Evolutionary conservation across 1,140 invertebrate genomes (phyloP), one percentile per base, ranked within the genome.

Genomic region (Ylistrum balloti): DNA sequence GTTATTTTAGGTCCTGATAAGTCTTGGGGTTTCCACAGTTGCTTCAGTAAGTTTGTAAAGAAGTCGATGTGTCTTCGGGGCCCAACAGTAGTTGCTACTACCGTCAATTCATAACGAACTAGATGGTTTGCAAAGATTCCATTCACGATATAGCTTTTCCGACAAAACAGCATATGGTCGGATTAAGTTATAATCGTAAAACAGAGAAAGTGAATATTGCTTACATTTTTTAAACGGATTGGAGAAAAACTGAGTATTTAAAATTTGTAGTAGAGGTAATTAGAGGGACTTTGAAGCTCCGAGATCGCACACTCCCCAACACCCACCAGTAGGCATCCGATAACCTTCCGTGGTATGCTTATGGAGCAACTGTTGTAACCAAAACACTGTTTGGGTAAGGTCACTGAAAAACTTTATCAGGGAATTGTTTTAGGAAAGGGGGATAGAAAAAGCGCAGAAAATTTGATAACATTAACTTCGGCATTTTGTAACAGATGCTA

Each of bases 331-430:
- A 74, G 22, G 22, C 17, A 5, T 5, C 5, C 22, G 56, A 28
- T 74, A 74, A 74, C 56, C 56, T 74, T 74, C 56, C 56, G 56
- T 17, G n/a, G 56, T 74, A 28, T n/a, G 56, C 56, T 74, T 74
- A n/a, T 74, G 20, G 5, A 74, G 22, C 56, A 74, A 74, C 56
- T 74, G 56, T 74, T 74, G 9, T 11, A 74, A 74, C 1, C 56
- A 2, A 7, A 56, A 56, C 56, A 28, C 56, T 74, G 22, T 74
- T 74, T n/a, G 0, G n/a, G 56, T 74, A 74, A 74, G 56, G 56
- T 74, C 56, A 74, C 13, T 45, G 17, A 74, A n/a, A 28, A n/a
- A n/a, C 3, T 56, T 56, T 74, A 74, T 74, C 56, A 28, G 56
- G 5, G 56, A 74, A 74, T 74, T 74, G 56, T 74, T 74, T 74